Evolutionary conservation across 2,888 invertebrate genomes (phyloP), one percentile per base, ranked within the genome.

Genomic region (Galeruca laticollis): DNA sequence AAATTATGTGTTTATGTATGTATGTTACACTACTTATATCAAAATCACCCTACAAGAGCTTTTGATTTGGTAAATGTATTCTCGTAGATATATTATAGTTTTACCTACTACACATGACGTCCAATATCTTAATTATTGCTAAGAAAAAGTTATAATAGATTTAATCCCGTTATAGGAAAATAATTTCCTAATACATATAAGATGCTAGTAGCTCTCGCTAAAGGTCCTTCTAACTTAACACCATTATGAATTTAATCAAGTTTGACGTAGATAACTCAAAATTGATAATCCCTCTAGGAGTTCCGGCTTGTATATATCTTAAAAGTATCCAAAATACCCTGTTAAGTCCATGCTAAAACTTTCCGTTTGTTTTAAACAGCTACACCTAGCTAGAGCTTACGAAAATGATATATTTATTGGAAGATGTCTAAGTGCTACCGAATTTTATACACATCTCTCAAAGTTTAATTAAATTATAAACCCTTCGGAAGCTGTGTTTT

Each of bases 391-490:
- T 61, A 67, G 74, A 70, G 74, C 76, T 77, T 73, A 77, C 56
- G 69, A 68, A 73, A 73, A 75, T 77, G 75, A 77, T 75, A 76
- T 77, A 75, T 76, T 76, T 74, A 76, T 74, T 72, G 68, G 67
- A 63, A 70, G 71, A 72, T 71, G 68, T 73, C 68, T 72, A 40
- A 62, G 70, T 69, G 71, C 71, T 33, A 40, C 15, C 57, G 21
- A 57, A 35, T 76, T 70, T 69, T 72, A 69, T 69, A 69, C 60
- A 71, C 72, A 68, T 66, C 71, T 71, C 70, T 68, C 40, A 47
- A 67, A 73, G 56, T 73, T 73, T 70, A 72, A 73, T 73, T 73
- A 73, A 73, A 70, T 71, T 72, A 60, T 73, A 70, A 72, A 73
- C 71, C 67, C 71, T 68, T 66, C 57, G 60, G 68, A 54, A 15